Evolutionary conservation across 2,888 invertebrate species (phyloP), one percentile per base, ranked within the genome.

Genomic region (Byasa hedistus): DNA sequence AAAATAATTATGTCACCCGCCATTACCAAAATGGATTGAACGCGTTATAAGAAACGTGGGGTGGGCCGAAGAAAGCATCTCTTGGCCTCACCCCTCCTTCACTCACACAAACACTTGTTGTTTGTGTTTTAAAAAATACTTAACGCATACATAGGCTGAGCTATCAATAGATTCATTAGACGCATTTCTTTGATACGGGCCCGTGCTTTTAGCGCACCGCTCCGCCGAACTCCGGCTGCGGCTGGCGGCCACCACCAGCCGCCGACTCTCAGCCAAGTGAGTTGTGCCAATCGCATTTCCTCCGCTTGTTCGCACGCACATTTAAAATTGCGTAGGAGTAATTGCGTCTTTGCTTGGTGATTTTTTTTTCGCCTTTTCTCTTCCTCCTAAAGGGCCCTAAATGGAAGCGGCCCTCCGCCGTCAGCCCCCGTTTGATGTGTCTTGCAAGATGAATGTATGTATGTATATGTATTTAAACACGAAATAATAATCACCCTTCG

Each of bases 81-180:
- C 89, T 89, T 89, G 80, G 83, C 86, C 72, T 76, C 83, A 79
- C 86, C 89, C 88, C 89, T 86, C 80, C 85, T 84, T 84, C 84
- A 82, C 86, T 75, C 89, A 87, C 82, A 79, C 83, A 76, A 69
- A 71, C 75, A 70, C 65, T 73, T 65, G 32, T 69, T 75, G 77
- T 80, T 79, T 81, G 79, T 77, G 79, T 83, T 85, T 81, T 84
- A 87, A 89, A 65, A 91, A 88, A 87, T 83, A 81, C 84, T 82
- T 76, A 73, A 78, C 80, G 77, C 76, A 78, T 77, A 83, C 80
- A 84, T 80, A 85, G 76, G 76, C 78, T 72, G 73, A 85, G 84
- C 86, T 87, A 89, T 88, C 90, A 89, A 91, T 91, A 88, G 85
- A 87, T 85, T 91, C 89, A 89, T 91, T 89, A 91, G 90, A 89